Conservation (phyloP, 2,113 vertebrate species). For the Sitta europaea region DNA sequence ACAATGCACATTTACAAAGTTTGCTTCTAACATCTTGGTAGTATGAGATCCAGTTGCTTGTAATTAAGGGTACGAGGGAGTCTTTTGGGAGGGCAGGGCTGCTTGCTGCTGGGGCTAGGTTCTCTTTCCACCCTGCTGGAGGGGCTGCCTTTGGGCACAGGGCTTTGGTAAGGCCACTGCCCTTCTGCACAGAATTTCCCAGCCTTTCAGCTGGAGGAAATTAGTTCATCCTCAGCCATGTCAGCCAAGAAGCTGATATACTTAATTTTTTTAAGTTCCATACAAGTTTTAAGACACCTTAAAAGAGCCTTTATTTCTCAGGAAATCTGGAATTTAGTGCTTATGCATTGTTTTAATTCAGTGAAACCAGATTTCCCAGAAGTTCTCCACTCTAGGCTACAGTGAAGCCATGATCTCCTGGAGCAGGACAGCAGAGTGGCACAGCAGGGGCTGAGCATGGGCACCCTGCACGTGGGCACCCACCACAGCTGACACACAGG, state of each 20-base stretch:
- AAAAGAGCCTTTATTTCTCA: not conserved
- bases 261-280: not conserved
- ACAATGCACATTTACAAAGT: conserved; percentile 67
- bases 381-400: not conserved
- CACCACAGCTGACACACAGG: not conserved
- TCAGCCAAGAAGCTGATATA: not conserved
- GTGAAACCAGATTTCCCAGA: not conserved
- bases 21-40: conserved; percentile 27
- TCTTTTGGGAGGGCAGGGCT: not conserved
- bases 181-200: not conserved
- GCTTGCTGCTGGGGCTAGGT: accelerated
- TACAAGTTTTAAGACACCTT: not conserved
- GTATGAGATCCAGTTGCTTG: not conserved
- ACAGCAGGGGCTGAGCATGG: not conserved
- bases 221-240: not conserved
- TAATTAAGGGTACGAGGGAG: not conserved
- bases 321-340: not conserved
- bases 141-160: not conserved
- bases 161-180: not conserved
- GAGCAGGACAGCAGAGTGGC: not conserved
- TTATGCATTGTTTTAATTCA: not conserved
- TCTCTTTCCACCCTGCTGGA: not conserved
- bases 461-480: not conserved
- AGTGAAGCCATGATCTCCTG: not conserved
- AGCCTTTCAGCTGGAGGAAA: not conserved